A percentile compares a stretch with the other conserved stretches of the same genome.
Evolutionary conservation across 2,888 invertebrate species (phyloP).

Genomic region (Meteorus cinctellus): DNA sequence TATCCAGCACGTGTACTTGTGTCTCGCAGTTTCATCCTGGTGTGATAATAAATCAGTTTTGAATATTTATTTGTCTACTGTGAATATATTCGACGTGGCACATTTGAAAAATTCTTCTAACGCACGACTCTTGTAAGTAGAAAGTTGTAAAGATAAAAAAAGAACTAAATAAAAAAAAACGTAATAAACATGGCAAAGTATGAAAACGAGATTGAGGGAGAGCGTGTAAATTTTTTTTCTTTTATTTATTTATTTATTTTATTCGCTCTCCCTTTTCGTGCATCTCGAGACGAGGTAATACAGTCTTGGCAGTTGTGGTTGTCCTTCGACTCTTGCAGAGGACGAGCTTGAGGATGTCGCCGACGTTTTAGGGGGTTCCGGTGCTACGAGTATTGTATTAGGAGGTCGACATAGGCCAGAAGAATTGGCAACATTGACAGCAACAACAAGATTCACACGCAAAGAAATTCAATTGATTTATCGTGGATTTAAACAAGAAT

Average conservation of each 20-base stretch:
- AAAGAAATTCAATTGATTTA: constrained; percentile 94
- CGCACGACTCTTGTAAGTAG: constrained; percentile 34
- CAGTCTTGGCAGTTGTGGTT: constrained; percentile 65
- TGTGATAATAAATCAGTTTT: constrained; percentile 3
- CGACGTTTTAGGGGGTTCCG: constrained; percentile 71
- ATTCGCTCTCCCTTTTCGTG: constrained; percentile 22
- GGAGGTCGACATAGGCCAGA: constrained; percentile 84
- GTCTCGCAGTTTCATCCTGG: constrained; percentile 21
- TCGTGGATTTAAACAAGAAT: constrained; percentile 92
- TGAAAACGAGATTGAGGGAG: background rate
- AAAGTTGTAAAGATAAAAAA: background rate
- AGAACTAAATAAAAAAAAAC: background rate
- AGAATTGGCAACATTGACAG: constrained; percentile 84
- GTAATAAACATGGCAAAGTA: background rate
- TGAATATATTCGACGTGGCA: constrained; percentile 26
- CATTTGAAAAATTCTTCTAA: constrained; percentile 20
- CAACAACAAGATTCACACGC: constrained; percentile 84
- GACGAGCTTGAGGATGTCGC: constrained; percentile 82
- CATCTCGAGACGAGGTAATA: constrained; percentile 60
- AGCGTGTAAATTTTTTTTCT: background rate
- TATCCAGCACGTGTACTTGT: constrained; percentile 26
- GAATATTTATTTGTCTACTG: constrained; percentile 19
- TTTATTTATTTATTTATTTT: background rate
- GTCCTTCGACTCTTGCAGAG: constrained; percentile 76
- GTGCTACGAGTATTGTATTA: constrained; percentile 73